Percentiles rank a stretch among this genome's conserved stretches.
These are phyloP conservation scores for Orthosia incerta DNA, from an alignment of 2,888 invertebrate species.

Conservation along the genomic window DNA sequence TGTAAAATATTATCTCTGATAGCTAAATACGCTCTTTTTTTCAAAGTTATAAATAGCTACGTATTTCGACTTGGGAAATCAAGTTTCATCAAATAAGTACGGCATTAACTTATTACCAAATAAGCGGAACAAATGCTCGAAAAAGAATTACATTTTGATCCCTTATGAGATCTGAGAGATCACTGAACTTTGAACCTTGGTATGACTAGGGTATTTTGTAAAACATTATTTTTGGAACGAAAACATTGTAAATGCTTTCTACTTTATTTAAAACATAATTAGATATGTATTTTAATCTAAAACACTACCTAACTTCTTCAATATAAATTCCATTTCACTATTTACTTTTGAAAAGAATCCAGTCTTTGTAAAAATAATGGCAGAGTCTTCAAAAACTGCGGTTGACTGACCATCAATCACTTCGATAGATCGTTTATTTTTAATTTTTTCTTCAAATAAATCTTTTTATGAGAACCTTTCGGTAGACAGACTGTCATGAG, in stretches of 20 bases:
- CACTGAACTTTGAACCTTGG: not conserved
- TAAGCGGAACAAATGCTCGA: constrained; percentile 10
- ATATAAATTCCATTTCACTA: not conserved
- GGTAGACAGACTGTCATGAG: not conserved
- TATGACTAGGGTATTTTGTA: not conserved
- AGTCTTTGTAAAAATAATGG: constrained; percentile 1
- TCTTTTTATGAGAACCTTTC: constrained; percentile 9
- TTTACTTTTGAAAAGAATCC: constrained; percentile 13
- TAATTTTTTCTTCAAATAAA: constrained; percentile 10
- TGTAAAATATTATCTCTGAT: not conserved
- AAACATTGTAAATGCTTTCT: not conserved
- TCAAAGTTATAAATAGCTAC: not conserved
- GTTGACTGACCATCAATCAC: constrained; percentile 27
- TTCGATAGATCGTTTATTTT: constrained; percentile 17
- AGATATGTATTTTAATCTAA: not conserved
- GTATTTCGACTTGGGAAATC: constrained; percentile 4
- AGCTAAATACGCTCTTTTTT: not conserved
- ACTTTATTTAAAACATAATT: not conserved
- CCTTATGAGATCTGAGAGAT: not conserved
- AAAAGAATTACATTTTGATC: not conserved
- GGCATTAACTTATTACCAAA: constrained; percentile 14
- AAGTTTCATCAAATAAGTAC: constrained; percentile 5
- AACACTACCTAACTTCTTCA: not conserved
- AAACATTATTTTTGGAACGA: not conserved
- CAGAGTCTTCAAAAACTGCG: not conserved